Base-by-base conservation (phyloP, 2,113 vertebrate species). In the Vimba vimba region DNA sequence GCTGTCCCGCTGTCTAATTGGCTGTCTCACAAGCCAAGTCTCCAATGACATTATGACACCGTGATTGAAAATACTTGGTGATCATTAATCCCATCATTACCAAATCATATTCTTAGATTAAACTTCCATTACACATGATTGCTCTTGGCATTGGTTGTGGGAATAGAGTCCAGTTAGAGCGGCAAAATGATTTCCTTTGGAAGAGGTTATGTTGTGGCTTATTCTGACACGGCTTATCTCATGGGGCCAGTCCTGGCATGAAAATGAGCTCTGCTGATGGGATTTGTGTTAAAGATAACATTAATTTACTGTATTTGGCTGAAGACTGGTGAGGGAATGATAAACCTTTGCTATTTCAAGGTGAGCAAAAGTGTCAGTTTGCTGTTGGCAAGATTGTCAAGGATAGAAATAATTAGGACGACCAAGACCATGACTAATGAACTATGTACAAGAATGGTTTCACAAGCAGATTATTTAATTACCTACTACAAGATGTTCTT, bases 251-350 rank as follows among this genome's bases (percentile, higher is more conserved):
- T 55, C 47, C 47, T 73, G 82, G 30, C 66, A 73, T 73, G 64
- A 57, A 83, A 83, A 83, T 73, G 11, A 83, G 68, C 74, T 82
- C 52, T 82, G 45, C 80, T 25, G 21, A 82, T 69, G 62, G 80
- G 52, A 73, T 57, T 55, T 71, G 68, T 59, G 82, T 55, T n/a
- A 55, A 73, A 83, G 68, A 83, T 39, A 83, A 83, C 33, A 59
- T 83, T 73, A 7, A 83, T 74, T 73, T 57, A 57, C 21, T 73
- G 66, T 23, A 73, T 73, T 83, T 43, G 68, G 50, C 27, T 57
- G 5, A 27, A 33, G 47, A 82, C 45, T n/a, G 25, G 64, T 4
- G 9, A 43, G 33, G 82, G 68, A 73, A 73, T 83, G 82, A 57
- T 83, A 59, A 73, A n/a, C 30, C 43, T 59, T 25, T 3, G 5